Evolutionary conservation across 2,888 invertebrate genomes (phyloP), one percentile per base, ranked within the genome.

Genomic region (Ornithoptera priamus): DNA sequence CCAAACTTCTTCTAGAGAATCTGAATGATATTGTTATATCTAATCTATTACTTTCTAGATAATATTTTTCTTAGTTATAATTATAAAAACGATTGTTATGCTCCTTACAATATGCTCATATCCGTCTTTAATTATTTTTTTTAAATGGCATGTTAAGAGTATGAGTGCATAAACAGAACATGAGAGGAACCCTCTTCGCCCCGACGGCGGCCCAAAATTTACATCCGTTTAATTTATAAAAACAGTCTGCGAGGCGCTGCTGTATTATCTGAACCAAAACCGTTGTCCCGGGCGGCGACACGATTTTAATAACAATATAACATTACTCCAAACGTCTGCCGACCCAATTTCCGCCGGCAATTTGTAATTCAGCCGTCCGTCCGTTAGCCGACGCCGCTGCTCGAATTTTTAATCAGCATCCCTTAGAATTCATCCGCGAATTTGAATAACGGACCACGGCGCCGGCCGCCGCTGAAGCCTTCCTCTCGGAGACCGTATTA

Each of bases 321-420:
- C 78, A 75, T 74, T 76, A 78, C 76, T 77, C 78, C 72, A 72
- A 74, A 75, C 72, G 74, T 74, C 73, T 68, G 72, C 73, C 74
- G 77, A 73, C 77, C 78, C 74, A 76, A 80, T 80, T 79, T 76
- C 76, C 72, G 76, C 75, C 76, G 73, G 73, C 71, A 74, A 77
- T 80, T 82, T 78, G 79, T 81, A 78, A 83, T 79, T 80, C 78
- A 72, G 75, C 64, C 78, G 72, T 71, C 75, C 71, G 76, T 68
- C 69, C 72, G 70, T 71, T 74, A 71, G 72, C 63, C 71, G 70
- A 73, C 74, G 73, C 75, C 77, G 76, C 70, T 72, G 68, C 76
- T 82, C 85, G 86, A 76, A 85, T 89, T 89, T 89, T 89, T 87
- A 89, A 89, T 88, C 84, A 86, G 80, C 80, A 77, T 60, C 77